A percentile compares a stretch with the other conserved stretches of the same genome.
Conservation (phyloP, 1,140 invertebrate genomes). For the Lysiphlebus fabarum region DNA sequence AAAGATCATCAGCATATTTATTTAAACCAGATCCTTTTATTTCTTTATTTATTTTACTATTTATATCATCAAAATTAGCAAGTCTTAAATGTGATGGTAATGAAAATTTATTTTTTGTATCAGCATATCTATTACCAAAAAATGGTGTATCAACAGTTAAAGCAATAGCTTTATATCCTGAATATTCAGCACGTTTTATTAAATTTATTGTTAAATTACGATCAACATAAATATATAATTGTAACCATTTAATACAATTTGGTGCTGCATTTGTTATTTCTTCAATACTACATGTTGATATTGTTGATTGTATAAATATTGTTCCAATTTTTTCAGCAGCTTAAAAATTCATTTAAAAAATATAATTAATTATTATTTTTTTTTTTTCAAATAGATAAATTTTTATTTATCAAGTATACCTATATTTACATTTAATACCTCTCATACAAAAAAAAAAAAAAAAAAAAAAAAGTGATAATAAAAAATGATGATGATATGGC, state of each 20-base stretch:
- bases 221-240: slow-evolving; percentile 86
- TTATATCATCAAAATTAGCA: slow-evolving; percentile 68
- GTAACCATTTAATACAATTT: slow-evolving; percentile 79
- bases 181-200: slow-evolving; percentile 74
- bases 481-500: no score
- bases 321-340: slow-evolving; percentile 72
- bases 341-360: no score
- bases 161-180: slow-evolving; percentile 85
- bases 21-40: slow-evolving; percentile 66
- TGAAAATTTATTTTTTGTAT: slow-evolving; percentile 80
- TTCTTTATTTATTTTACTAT: slow-evolving; percentile 59
- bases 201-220: slow-evolving; percentile 71
- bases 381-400: no score
- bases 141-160: slow-evolving; percentile 87
- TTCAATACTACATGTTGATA: slow-evolving; percentile 85
- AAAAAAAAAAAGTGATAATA: no score
- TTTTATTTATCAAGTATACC: no score
- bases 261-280: slow-evolving; percentile 78
- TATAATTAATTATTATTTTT: no score
- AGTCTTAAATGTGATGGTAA: slow-evolving; percentile 76
- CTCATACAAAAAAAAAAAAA: no score
- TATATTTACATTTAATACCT: no score
- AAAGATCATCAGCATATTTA: slow-evolving; percentile 71
- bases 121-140: slow-evolving; percentile 77
- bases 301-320: slow-evolving; percentile 81